phyloP scores from a whole-genome alignment of 2,888 invertebrate genomes.

The Rotaria magnacalcarata region DNA sequence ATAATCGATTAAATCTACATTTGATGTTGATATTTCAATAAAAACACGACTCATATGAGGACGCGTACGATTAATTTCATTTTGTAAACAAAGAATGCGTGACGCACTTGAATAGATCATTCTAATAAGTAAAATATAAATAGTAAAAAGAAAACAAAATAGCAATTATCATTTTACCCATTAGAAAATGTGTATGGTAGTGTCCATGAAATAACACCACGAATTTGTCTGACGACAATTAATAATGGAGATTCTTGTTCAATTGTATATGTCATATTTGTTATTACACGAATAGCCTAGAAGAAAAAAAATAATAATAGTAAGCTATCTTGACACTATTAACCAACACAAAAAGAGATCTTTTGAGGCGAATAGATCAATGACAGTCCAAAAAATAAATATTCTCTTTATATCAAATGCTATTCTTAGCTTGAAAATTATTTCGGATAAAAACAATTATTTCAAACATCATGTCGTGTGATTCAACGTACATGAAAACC shows the following conservation, averaged over 20 bases:
- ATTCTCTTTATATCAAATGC: too few relatives aligned
- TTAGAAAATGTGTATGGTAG: constrained; percentile 42
- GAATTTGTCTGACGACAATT: constrained; percentile 43
- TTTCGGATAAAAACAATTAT: too few relatives aligned
- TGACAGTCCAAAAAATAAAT: too few relatives aligned
- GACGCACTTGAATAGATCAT: constrained; percentile 25
- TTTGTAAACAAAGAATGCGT: constrained; percentile 30
- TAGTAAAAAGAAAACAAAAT: not conserved
- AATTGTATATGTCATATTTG: not conserved
- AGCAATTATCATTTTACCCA: not conserved
- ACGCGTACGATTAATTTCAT: constrained; percentile 11
- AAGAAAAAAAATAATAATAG: not conserved
- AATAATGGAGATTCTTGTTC: constrained; percentile 42
- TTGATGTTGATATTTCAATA: constrained; percentile 31
- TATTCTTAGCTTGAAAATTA: too few relatives aligned
- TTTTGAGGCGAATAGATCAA: too few relatives aligned
- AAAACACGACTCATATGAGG: not conserved
- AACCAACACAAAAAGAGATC: too few relatives aligned
- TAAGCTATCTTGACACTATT: too few relatives aligned
- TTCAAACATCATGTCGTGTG: too few relatives aligned
- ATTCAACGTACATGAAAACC: too few relatives aligned
- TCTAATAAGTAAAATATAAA: not conserved
- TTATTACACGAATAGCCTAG: constrained; percentile 21
- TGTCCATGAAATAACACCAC: constrained; percentile 43
- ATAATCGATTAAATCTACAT: not conserved